A percentile compares a stretch with the other conserved stretches of the same genome.
These are phyloP conservation scores for Enteromius treurensis DNA, from an alignment of 2,797 vertebrate species.

Conservation along the genomic window DNA sequence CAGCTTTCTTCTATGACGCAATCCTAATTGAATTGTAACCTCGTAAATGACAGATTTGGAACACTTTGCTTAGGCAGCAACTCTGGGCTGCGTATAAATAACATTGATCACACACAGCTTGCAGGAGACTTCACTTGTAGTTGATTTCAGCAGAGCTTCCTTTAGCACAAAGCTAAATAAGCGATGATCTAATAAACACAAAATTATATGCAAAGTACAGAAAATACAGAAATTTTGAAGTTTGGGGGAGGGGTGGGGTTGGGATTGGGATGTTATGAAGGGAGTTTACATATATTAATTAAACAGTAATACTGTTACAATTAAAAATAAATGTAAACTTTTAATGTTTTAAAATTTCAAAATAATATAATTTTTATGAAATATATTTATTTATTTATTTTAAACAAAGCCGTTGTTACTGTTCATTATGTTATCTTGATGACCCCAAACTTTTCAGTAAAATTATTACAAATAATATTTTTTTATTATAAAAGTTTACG, in stretches of 20 bases:
- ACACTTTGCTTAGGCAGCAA: neutral
- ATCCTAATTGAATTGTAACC: conserved; percentile 1
- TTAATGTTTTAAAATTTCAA: neutral
- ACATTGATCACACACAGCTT: neutral
- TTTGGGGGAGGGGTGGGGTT: neutral
- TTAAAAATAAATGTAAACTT: neutral
- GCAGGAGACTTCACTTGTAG: neutral
- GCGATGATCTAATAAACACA: neutral
- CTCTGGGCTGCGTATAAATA: neutral
- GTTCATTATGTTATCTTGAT: neutral
- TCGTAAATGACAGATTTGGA: conserved; percentile 11
- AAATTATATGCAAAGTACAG: neutral
- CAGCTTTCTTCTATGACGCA: neutral
- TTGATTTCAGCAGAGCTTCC: neutral
- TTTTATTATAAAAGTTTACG: neutral
- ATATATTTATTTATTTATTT: neutral
- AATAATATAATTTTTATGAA: neutral
- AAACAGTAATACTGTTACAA: neutral
- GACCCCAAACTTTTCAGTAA: neutral
- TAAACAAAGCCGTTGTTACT: neutral
- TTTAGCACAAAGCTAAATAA: neutral
- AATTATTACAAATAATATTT: neutral
- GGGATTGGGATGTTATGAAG: too few relatives aligned
- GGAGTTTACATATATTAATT: too few relatives aligned
- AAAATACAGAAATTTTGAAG: neutral